Conservation (phyloP, 1,140 invertebrate species). For the Galleria mellonella region DNA sequence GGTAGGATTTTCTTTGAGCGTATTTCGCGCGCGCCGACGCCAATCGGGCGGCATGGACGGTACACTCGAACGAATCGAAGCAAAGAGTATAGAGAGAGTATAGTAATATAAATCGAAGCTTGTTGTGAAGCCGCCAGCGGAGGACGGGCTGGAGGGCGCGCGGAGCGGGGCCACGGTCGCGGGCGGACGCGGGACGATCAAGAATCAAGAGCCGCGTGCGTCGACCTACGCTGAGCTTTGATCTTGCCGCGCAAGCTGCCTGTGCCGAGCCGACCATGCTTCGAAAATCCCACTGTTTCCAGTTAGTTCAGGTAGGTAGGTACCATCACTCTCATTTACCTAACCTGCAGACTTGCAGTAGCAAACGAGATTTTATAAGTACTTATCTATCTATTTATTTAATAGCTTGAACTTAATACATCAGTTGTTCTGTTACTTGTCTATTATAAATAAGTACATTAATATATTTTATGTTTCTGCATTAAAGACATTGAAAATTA, state of each 20-base stretch:
- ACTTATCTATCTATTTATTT: too few species aligned
- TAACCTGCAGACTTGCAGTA: too few species aligned
- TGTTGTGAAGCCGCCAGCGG: background rate
- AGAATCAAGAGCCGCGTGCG: constrained; percentile 49
- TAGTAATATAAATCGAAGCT: background rate
- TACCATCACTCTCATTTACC: too few species aligned
- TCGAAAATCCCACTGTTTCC: too few species aligned
- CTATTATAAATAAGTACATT: too few species aligned
- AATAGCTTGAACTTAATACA: too few species aligned
- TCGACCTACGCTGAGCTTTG: constrained; percentile 61
- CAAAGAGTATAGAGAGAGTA: constrained; percentile 2
- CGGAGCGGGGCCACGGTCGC: constrained; percentile 11
- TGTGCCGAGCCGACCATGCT: background rate
- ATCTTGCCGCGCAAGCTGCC: constrained; percentile 31
- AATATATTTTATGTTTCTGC: too few species aligned
- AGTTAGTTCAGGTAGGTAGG: too few species aligned
- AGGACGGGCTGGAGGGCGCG: background rate
- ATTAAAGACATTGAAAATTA: too few species aligned
- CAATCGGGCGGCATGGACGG: constrained; percentile 19
- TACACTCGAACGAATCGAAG: constrained; percentile 38
- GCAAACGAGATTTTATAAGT: too few species aligned
- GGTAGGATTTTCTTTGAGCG: constrained; percentile 50
- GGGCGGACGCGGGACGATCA: constrained; percentile 37
- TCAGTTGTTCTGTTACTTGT: background rate
- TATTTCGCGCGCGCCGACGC: constrained; percentile 37